Conservation (phyloP, 2,797 vertebrate genomes). For the Poeciliopsis presidionis region DNA sequence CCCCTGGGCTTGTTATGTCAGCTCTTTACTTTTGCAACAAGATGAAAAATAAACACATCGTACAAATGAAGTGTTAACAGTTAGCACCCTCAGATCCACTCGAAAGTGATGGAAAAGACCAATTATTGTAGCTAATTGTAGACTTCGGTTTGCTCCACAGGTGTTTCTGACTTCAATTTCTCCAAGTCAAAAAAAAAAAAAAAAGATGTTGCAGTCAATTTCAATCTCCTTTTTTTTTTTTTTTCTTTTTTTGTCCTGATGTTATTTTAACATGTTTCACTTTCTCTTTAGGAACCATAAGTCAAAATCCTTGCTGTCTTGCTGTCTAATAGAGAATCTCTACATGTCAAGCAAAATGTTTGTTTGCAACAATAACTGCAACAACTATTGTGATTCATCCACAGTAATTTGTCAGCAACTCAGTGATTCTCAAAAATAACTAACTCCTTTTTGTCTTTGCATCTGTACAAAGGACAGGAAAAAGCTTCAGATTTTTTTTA, state of each 20-base stretch:
- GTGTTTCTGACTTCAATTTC: background rate
- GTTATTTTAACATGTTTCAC: background rate
- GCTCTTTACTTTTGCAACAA: background rate
- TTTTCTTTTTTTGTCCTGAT: background rate
- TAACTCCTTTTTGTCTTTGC: background rate
- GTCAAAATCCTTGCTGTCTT: background rate
- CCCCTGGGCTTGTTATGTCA: background rate
- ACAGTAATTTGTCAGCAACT: background rate
- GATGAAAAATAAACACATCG: slow-evolving; percentile 5
- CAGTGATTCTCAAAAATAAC: background rate
- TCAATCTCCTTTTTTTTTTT: background rate
- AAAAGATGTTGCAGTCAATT: background rate
- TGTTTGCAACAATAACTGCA: background rate
- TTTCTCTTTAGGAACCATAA: background rate
- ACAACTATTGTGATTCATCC: background rate
- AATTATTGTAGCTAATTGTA: background rate
- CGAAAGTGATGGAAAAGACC: background rate
- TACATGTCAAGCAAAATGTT: background rate
- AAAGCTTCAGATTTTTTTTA: background rate
- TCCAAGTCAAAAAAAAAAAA: background rate
- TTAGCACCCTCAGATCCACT: background rate
- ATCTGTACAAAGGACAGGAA: background rate
- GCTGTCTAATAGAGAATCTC: background rate
- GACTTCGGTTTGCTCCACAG: background rate
- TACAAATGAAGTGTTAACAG: background rate